A percentile compares a stretch with the other conserved stretches of the same genome.
phyloP scores from a whole-genome alignment of 2,113 vertebrate genomes.

The Rhadina sibilatrix region DNA sequence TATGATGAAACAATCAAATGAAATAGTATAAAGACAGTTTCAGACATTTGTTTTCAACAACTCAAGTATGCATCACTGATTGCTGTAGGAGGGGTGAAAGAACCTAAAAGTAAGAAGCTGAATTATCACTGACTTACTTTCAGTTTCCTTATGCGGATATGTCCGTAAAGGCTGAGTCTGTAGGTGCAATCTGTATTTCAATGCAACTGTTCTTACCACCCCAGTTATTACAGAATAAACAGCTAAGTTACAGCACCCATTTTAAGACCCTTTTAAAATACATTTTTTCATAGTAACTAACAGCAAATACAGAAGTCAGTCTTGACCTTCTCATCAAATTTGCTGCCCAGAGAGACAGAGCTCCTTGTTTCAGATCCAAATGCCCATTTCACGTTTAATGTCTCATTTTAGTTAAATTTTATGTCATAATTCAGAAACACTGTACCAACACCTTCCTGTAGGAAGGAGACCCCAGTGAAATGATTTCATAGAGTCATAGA shows the following conservation, averaged over 20 bases:
- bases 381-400: neutral
- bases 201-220: fast-evolving
- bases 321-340: neutral
- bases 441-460: neutral
- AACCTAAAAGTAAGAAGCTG: neutral
- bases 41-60: neutral
- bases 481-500: neutral
- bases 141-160: fast-evolving
- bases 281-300: neutral
- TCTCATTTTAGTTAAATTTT: neutral
- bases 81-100: neutral
- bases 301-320: neutral
- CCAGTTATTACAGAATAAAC: neutral
- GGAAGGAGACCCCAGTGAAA: neutral
- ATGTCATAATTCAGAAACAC: neutral
- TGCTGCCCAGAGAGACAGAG: neutral
- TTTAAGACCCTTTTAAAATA: neutral
- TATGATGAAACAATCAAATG: neutral
- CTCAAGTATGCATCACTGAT: neutral
- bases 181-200: neutral
- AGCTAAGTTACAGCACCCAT: neutral
- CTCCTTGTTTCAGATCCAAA: neutral
- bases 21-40: neutral
- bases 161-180: neutral
- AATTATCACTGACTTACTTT: neutral